These are phyloP conservation scores for Triplophysa yarkandensis DNA, from an alignment of 2,797 vertebrate genomes.

Conservation along the genomic window DNA sequence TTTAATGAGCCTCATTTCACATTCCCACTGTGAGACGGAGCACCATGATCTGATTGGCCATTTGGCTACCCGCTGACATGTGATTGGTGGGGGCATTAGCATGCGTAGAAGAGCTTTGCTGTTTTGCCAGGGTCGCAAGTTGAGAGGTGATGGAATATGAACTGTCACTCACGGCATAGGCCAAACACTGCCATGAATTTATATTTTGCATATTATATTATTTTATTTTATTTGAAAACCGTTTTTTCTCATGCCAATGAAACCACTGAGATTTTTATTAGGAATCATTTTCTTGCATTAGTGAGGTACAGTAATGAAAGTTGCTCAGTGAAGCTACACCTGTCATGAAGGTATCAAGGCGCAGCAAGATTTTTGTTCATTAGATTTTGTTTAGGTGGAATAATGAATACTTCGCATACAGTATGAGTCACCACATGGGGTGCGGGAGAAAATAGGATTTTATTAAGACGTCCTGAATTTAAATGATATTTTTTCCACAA, in stretches of 20 bases:
- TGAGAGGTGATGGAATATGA: slow-evolving; percentile 58
- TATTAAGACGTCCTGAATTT: background rate
- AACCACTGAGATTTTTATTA: background rate
- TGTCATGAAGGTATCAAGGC: background rate
- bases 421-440: background rate
- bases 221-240: background rate
- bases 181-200: background rate
- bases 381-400: background rate
- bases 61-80: slow-evolving; percentile 57
- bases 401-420: background rate
- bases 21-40: slow-evolving; percentile 46
- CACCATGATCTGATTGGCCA: slow-evolving; percentile 48
- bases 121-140: slow-evolving; percentile 46
- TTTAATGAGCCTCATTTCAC: slow-evolving; percentile 47
- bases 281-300: background rate
- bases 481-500: background rate
- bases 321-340: background rate
- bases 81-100: slow-evolving; percentile 59
- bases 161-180: slow-evolving; percentile 41
- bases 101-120: background rate
- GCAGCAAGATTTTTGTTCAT: background rate
- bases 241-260: background rate
- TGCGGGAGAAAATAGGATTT: background rate
- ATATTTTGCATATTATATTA: background rate
- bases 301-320: slow-evolving; percentile 1